Base-by-base conservation (phyloP, 2,888 invertebrate genomes). In the Tetranychus piercei region DNA sequence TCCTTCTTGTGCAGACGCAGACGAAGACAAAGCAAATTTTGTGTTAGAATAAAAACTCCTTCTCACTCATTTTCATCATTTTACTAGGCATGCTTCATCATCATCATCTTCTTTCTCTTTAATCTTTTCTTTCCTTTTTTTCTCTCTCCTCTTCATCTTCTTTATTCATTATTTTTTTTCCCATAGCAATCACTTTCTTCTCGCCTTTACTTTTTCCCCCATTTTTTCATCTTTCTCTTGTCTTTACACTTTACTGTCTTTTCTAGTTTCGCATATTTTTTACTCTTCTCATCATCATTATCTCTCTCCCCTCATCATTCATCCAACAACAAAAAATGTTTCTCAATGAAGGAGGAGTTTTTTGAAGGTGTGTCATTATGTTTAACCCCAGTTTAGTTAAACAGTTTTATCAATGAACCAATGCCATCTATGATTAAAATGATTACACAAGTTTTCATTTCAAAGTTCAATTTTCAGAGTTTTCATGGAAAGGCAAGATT, bases 261-360 rank as follows among this genome's bases (percentile, higher is more conserved):
- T 55, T 55, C 15, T 2, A 15, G 6, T 55, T 55, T 15, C 9
- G 9, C 55, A 55, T 55, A 9, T 15, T 55, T 15, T 15, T 55
- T 15, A 55, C 15, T 15, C 9, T 55, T 55, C 55, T 55, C 55
- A 55, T 55, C 55, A 15, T 69, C 69, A 20, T 23, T n/a, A n/a
- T 67, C n/a, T 67, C 67, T 67, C 67, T 67, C 67, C 69, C 34
- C 20, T 20, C 20, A 69, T 69, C 69, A 69, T 20, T 69, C 69
- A 69, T 23, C 69, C 11, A 11, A 20, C 69, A 23, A 9, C 9
- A n/a, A 69, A 20, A 23, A 23, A 69, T n/a, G 22, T 69, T 23
- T 23, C 34, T 23, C 22, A 23, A 69, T 69, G 69, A 69, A 20
- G 20, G 69, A 69, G 34, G 9, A 22, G 20, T 23, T 23, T 20